A percentile compares a stretch with the other conserved stretches of the same genome.
phyloP scores from a whole-genome alignment of 2,888 invertebrate species.

The Drosophila gaucha region DNA sequence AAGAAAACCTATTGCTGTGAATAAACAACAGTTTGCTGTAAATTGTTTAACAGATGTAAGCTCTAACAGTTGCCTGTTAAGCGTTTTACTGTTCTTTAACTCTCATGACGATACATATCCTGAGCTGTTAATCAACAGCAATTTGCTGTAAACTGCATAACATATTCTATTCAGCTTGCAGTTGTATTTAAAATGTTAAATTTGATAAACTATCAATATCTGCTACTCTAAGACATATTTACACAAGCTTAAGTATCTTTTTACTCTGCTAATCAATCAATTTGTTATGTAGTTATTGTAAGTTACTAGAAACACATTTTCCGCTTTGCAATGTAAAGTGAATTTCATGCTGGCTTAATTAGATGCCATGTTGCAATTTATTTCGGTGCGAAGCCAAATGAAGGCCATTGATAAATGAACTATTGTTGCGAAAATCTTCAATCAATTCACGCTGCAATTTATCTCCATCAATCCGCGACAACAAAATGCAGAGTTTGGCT shows the following conservation, averaged over 20 bases:
- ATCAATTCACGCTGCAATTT: conserved; percentile 24
- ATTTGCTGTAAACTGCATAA: not conserved
- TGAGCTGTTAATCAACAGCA: not conserved
- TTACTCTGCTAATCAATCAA: not conserved
- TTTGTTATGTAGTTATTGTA: not conserved
- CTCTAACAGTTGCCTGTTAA: not conserved
- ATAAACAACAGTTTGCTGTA: too few relatives aligned
- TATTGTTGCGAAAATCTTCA: conserved; percentile 22
- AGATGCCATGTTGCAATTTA: conserved; percentile 16
- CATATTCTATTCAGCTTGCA: not conserved
- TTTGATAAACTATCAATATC: not conserved
- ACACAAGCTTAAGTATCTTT: not conserved
- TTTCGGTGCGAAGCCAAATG: not conserved
- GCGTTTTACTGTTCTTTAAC: not conserved
- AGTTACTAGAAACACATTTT: not conserved
- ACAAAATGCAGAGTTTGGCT: not conserved
- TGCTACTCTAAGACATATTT: not conserved
- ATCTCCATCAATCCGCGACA: conserved; percentile 29
- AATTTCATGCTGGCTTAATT: conserved; percentile 17
- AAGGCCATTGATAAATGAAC: conserved; percentile 22
- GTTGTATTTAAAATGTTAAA: not conserved
- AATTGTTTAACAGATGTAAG: not conserved
- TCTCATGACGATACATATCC: not conserved
- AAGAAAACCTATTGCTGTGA: too few relatives aligned
- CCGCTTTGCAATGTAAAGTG: not conserved